Evolutionary conservation across 2,797 vertebrate genomes (phyloP), one percentile per base, ranked within the genome.

Genomic region (Catamblyrhynchus diadema): DNA sequence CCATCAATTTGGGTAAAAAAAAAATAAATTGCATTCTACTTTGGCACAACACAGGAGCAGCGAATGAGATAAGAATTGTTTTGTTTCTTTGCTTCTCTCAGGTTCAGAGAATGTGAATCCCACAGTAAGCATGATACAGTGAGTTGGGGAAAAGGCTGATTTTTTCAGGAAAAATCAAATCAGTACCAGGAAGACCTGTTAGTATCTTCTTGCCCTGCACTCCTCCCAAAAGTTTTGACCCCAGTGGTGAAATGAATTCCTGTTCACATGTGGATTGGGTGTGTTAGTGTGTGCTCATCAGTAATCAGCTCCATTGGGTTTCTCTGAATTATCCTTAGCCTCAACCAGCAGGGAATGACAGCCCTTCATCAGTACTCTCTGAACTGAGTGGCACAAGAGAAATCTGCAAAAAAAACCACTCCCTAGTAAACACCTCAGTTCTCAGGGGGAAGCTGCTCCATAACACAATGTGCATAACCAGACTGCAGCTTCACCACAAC

Each of bases 71-170:
- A 23, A 33, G n/a, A 56, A 56, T 10, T 56, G 21, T 33, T 54
- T 33, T 33, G 32, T 33, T 33, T 33, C 21, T 56, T 56, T 23
- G 19, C 30, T n/a, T 54, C 21, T 56, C 53, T 56, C 32, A 33
- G 32, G 14, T 33, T 33, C 32, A 56, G 6, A 56, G 21, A 23
- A 56, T 23, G 21, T 23, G 9, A 56, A 56, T 54, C 32, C 21
- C 14, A 33, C 9, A 23, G 14, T 8, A 57, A 35, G n/a, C 5
- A 6, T 19, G 53, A 92, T 33, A 72, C 0, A 0, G 0, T 8
- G 32, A 1, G 1, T 8, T 9, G 17, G 22, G 9, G 8, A 14
- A 32, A 51, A 56, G 30, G 14, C 3, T 9, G 14, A 19, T 14
- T 66, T 87, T 54, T 74, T 33, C 24, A 59, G 35, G 33, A 45